phyloP scores from a whole-genome alignment of 2,888 invertebrate species.

The Eutolmus rufibarbis region DNA sequence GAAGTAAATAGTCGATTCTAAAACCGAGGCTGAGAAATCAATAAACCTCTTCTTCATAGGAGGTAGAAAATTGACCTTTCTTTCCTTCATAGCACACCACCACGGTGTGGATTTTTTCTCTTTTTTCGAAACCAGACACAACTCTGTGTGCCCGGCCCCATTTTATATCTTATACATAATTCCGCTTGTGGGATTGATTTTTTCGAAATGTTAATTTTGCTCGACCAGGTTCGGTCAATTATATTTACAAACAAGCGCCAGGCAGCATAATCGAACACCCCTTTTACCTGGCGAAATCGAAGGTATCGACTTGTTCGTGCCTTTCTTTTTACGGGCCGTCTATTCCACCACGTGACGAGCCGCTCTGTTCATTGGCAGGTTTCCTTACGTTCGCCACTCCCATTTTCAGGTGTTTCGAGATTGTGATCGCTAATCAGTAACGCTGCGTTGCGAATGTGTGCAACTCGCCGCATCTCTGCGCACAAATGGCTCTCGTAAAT shows the following conservation, averaged over 20 bases:
- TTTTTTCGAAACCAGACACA: neutral
- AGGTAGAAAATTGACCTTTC: neutral
- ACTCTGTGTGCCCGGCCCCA: neutral
- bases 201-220: neutral
- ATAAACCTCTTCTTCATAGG: neutral
- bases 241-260: conserved; percentile 14
- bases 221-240: conserved; percentile 8
- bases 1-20: neutral
- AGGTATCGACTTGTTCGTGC: neutral
- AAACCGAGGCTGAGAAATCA: neutral
- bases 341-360: neutral
- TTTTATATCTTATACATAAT: neutral
- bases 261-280: neutral
- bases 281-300: conserved; percentile 20
- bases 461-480: neutral
- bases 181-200: neutral
- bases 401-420: conserved; percentile 28
- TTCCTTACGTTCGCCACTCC: neutral
- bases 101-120: neutral
- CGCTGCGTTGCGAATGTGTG: conserved; percentile 21
- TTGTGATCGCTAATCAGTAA: conserved; percentile 21
- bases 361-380: conserved; percentile 7
- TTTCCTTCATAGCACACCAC: neutral
- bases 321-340: conserved; percentile 17
- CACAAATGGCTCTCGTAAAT: conserved; percentile 2